Evolutionary conservation across 1,140 invertebrate species (phyloP).

Genomic region (Drosophila serrata): DNA sequence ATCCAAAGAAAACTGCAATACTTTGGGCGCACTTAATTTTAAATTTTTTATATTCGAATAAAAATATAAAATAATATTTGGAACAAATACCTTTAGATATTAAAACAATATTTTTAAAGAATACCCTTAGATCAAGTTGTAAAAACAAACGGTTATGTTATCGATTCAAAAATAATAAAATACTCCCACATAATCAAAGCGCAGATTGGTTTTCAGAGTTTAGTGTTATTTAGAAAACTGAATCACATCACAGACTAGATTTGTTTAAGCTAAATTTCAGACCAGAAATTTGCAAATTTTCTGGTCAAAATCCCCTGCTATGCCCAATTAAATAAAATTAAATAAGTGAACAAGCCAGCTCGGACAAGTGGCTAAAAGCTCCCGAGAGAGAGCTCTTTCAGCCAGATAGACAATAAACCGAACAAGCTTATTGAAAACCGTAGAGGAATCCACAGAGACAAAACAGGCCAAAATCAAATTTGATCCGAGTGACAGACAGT

Average conservation of each 20-base stretch:
- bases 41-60: too few relatives aligned
- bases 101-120: too few relatives aligned
- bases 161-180: neutral
- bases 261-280: constrained; percentile 2
- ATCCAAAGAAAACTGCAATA: too few relatives aligned
- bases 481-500: neutral
- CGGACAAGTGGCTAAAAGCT: neutral
- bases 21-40: too few relatives aligned
- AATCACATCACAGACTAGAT: constrained; percentile 12
- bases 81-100: too few relatives aligned
- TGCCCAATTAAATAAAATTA: constrained; percentile 31
- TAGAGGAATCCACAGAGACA: neutral
- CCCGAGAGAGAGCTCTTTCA: neutral
- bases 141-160: too few relatives aligned
- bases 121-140: too few relatives aligned
- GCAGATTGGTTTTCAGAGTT: neutral
- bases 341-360: constrained; percentile 5
- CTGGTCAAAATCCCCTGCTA: neutral
- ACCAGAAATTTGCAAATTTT: constrained; percentile 10
- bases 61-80: too few relatives aligned
- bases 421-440: constrained; percentile 3
- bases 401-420: neutral
- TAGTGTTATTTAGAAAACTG: neutral
- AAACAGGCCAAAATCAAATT: neutral
- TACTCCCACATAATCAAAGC: neutral